These are phyloP conservation scores for Amblyraja radiata DNA, from an alignment of 2,797 vertebrate genomes.

Conservation along the genomic window DNA sequence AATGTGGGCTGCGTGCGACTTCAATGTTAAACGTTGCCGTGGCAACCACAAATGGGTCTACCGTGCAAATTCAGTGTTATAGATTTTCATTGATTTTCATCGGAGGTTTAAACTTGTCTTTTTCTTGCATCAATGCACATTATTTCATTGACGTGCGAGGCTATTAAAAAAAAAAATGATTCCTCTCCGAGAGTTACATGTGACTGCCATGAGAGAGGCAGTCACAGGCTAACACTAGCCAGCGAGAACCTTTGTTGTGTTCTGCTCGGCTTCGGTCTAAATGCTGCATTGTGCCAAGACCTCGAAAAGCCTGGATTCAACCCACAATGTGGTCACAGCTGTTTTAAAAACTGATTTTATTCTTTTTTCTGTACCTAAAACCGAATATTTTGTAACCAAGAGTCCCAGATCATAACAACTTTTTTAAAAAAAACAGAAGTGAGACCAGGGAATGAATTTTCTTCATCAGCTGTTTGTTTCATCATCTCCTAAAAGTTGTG, in stretches of 20 bases:
- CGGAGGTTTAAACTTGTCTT: not conserved
- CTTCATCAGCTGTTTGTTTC: not conserved
- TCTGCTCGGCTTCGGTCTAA: not conserved
- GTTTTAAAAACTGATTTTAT: not conserved
- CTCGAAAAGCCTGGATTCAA: not conserved
- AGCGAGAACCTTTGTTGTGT: not conserved
- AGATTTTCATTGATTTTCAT: conserved; percentile 5
- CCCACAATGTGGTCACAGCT: no score
- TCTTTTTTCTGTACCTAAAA: not conserved
- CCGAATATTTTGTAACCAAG: not conserved
- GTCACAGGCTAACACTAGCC: not conserved
- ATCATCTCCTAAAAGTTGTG: not conserved
- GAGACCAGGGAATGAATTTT: not conserved
- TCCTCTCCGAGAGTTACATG: not conserved
- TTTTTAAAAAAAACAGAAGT: not conserved
- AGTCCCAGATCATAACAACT: not conserved
- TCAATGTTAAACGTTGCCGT: not conserved
- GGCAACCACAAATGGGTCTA: conserved; percentile 10
- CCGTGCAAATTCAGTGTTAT: not conserved
- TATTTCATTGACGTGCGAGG: not conserved
- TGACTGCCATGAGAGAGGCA: not conserved
- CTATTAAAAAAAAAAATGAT: not conserved
- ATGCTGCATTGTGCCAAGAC: not conserved
- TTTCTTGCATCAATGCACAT: not conserved
- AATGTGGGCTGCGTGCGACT: not conserved